Percentiles rank a stretch among this genome's conserved stretches.
Evolutionary conservation across 2,888 invertebrate genomes (phyloP).

Genomic region (Abrostola tripartita): DNA sequence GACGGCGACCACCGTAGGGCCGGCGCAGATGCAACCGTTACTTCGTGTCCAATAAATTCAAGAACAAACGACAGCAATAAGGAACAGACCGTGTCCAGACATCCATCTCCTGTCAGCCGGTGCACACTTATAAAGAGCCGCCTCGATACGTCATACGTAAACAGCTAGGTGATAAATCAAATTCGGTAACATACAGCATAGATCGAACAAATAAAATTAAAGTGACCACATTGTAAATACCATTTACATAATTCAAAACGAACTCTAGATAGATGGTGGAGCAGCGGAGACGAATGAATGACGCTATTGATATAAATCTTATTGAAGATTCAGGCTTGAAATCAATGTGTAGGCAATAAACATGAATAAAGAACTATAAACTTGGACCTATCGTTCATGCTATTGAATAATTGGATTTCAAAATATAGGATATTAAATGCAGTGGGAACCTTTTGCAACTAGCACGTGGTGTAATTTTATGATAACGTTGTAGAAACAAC

Average conservation of each 20-base stretch:
- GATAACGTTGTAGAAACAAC: constrained; percentile 55
- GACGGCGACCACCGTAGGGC: constrained; percentile 68
- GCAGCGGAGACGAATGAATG: constrained; percentile 69
- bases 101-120: constrained; percentile 81
- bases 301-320: constrained; percentile 71
- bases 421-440: constrained; percentile 54
- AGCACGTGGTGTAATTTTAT: constrained; percentile 52
- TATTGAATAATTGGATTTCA: constrained; percentile 63
- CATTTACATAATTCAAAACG: constrained; percentile 75
- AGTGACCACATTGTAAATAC: constrained; percentile 69
- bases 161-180: constrained; percentile 77
- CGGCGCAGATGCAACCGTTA: constrained; percentile 75
- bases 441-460: constrained; percentile 50
- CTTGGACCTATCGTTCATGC: constrained; percentile 53
- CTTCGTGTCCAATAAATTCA: constrained; percentile 85
- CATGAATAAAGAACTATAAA: constrained; percentile 64
- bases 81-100: constrained; percentile 74
- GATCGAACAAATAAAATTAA: constrained; percentile 69
- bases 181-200: constrained; percentile 69
- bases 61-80: constrained; percentile 83
- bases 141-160: constrained; percentile 70
- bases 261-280: constrained; percentile 64
- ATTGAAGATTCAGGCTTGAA: constrained; percentile 59
- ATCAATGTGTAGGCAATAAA: constrained; percentile 67
- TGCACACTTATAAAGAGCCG: constrained; percentile 68